Evolutionary conservation across 64 coral and sea anemone species (phyloP).

Genomic region (Porites lutea): DNA sequence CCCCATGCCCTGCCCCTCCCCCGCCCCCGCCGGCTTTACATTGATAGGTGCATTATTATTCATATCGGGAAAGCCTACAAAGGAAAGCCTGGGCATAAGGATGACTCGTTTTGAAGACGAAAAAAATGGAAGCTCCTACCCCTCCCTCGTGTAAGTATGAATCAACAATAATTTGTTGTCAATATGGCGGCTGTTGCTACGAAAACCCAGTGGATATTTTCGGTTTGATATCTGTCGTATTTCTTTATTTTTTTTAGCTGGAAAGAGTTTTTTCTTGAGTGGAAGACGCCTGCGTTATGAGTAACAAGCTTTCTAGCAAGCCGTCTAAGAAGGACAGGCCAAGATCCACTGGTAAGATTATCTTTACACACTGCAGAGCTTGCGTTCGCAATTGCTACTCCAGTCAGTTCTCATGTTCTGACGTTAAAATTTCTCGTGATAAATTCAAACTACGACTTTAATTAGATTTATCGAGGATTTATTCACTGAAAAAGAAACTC

Average conservation of each 20-base stretch:
- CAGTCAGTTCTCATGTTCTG: not conserved
- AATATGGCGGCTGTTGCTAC: slow-evolving; percentile 81
- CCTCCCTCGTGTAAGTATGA: not conserved
- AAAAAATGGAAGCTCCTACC: not conserved
- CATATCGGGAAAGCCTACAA: too few relatives aligned
- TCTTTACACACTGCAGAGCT: not conserved
- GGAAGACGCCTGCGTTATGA: slow-evolving; percentile 43
- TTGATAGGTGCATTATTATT: too few relatives aligned
- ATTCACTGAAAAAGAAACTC: too few relatives aligned
- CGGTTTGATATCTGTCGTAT: not conserved
- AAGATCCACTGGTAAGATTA: slow-evolving; percentile 85
- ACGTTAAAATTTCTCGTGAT: not conserved
- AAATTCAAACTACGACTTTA: too few relatives aligned
- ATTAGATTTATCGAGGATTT: too few relatives aligned
- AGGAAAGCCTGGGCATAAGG: too few relatives aligned
- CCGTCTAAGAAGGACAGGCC: slow-evolving; percentile 95
- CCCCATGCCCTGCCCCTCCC: too few relatives aligned
- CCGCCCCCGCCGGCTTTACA: too few relatives aligned
- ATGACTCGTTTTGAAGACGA: not conserved
- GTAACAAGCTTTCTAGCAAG: slow-evolving; percentile 94
- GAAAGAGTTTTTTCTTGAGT: not conserved
- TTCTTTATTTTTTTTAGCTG: not conserved
- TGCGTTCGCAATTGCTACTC: not conserved
- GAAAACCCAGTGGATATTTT: slow-evolving; percentile 3
- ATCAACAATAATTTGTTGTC: slow-evolving; percentile 25